Conservation (phyloP, 2,797 vertebrate species). For the Trichosurus vulpecula region DNA sequence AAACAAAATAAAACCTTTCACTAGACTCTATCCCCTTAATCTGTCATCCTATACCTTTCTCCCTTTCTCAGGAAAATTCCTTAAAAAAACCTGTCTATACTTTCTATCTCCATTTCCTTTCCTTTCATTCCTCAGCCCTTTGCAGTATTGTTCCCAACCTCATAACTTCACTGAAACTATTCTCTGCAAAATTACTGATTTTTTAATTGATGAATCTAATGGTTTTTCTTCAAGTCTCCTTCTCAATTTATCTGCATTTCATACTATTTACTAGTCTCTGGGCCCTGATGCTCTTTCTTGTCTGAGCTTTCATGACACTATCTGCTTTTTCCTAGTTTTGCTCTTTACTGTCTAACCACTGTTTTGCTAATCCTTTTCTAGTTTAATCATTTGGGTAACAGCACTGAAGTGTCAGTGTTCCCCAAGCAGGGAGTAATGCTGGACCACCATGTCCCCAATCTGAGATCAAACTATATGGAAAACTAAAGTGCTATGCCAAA, state of each 20-base stretch:
- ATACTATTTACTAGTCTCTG: neutral
- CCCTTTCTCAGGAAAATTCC: neutral
- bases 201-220: neutral
- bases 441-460: neutral
- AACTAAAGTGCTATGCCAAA: neutral
- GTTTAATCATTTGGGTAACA: neutral
- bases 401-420: neutral
- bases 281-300: fast-evolving
- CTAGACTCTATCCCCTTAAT: neutral
- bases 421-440: neutral
- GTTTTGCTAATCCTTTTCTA: neutral
- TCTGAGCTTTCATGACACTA: neutral
- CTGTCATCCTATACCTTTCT: neutral
- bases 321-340: neutral
- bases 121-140: neutral
- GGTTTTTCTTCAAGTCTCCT: neutral
- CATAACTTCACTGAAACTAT: neutral
- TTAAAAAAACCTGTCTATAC: neutral
- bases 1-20: neutral
- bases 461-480: neutral
- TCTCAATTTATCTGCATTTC: neutral
- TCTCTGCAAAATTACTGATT: neutral
- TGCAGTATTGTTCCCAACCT: neutral
- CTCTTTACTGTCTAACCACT: neutral
- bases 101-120: neutral